phyloP scores from a whole-genome alignment of 2,797 vertebrate genomes.

The Coranthus polyacanthus region DNA sequence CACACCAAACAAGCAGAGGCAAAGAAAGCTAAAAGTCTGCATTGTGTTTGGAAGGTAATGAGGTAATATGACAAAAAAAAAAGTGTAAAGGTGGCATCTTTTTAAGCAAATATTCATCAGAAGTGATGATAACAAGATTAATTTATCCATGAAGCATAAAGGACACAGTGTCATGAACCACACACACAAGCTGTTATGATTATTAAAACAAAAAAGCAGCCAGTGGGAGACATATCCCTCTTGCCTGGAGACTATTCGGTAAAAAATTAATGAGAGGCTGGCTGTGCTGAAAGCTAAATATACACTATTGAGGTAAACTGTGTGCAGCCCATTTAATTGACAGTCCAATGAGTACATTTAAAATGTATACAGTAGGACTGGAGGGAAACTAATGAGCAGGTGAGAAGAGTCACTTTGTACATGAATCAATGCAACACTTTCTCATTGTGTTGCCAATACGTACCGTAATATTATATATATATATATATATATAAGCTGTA shows the following conservation, averaged over 20 bases:
- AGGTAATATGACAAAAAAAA: conserved; percentile 23
- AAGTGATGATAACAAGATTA: background rate
- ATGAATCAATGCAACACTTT: conserved; percentile 17
- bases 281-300: conserved; percentile 26
- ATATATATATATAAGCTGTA: background rate
- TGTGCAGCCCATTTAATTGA: conserved; percentile 25
- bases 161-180: background rate
- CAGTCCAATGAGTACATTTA: conserved; percentile 30
- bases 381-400: conserved; percentile 43
- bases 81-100: conserved; percentile 8
- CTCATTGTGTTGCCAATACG: conserved; percentile 14
- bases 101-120: conserved; percentile 1
- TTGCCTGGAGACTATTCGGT: conserved; percentile 32
- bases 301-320: conserved; percentile 19
- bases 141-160: background rate
- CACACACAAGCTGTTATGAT: background rate
- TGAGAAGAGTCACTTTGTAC: conserved; percentile 9
- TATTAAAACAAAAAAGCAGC: conserved; percentile 1
- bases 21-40: conserved; percentile 1
- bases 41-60: conserved; percentile 3
- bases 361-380: conserved; percentile 20
- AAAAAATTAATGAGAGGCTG: conserved; percentile 28
- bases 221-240: background rate
- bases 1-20: conserved; percentile 20
- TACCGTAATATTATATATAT: too few species aligned